Evolutionary conservation across 2,888 invertebrate genomes (phyloP).

Genomic region (Drosophila maculinotata): DNA sequence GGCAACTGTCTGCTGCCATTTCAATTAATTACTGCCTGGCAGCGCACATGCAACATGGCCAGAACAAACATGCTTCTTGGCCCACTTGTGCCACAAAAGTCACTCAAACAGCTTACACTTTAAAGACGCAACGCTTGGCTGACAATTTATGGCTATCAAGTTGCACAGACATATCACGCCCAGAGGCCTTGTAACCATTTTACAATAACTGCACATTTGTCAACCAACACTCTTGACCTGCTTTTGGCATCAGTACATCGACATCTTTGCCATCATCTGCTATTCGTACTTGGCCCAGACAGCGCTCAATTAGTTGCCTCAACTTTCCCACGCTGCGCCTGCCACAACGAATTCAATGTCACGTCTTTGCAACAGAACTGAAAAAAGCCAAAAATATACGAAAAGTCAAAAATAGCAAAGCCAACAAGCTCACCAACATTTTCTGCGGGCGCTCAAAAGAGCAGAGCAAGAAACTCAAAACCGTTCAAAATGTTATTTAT

Average conservation of each 20-base stretch:
- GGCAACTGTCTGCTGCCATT: conserved; percentile 39
- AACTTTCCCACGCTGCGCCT: conserved; percentile 64
- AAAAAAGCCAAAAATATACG: conserved; percentile 5
- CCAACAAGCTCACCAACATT: conserved; percentile 17
- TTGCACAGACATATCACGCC: conserved; percentile 38
- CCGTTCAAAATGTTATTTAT: conserved; percentile 11
- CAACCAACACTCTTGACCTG: conserved; percentile 49
- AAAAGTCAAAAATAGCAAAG: conserved; percentile 4
- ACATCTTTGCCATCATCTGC: conserved; percentile 3
- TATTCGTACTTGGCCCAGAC: conserved; percentile 17
- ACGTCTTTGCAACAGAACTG: conserved; percentile 36
- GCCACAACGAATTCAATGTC: conserved; percentile 67
- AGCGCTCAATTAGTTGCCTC: conserved; percentile 33
- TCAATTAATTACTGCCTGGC: conserved; percentile 62
- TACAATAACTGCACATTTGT: conserved; percentile 44
- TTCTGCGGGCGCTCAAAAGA: conserved; percentile 62
- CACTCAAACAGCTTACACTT: conserved; percentile 17
- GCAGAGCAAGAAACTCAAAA: conserved; percentile 27
- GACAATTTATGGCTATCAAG: conserved; percentile 68
- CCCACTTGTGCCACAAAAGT: conserved; percentile 34
- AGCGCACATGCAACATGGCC: conserved; percentile 19
- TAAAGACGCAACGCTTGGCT: conserved; percentile 49
- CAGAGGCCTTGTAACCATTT: conserved; percentile 22
- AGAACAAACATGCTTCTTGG: conserved; percentile 23
- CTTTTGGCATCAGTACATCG: conserved; percentile 19